Evolutionary conservation across 30 jellyfish, hydroid and myxozoan species (phyloP).

Genomic region (Aurelia sp.): DNA sequence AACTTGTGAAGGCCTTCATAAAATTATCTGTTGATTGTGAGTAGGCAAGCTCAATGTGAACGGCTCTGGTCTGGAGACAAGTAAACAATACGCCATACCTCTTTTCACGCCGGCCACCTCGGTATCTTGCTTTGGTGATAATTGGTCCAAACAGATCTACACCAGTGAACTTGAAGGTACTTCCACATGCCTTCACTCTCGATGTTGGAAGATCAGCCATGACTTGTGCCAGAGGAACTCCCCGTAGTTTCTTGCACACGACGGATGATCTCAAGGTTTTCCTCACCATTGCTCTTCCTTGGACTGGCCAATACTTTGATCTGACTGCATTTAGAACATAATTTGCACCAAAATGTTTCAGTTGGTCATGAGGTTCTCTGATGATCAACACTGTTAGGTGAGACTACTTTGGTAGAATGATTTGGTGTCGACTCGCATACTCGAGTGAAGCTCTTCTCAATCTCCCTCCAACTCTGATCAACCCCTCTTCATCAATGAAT

Average conservation of each 20-base stretch:
- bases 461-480: slow-evolving; percentile 68
- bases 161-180: slow-evolving; percentile 45
- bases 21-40: slow-evolving; percentile 37
- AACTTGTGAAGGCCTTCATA: slow-evolving; percentile 31
- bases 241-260: slow-evolving; percentile 39
- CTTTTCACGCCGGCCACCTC: slow-evolving; percentile 41
- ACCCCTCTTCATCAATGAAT: slow-evolving; percentile 41
- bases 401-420: slow-evolving; percentile 37
- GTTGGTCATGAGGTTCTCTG: slow-evolving; percentile 21
- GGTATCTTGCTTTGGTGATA: slow-evolving; percentile 17
- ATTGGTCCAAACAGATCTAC: slow-evolving; percentile 50
- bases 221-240: neutral
- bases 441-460: slow-evolving; percentile 38
- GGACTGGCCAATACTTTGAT: slow-evolving; percentile 35
- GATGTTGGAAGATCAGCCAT: slow-evolving; percentile 42
- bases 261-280: slow-evolving; percentile 20
- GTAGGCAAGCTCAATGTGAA: slow-evolving; percentile 34
- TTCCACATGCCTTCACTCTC: slow-evolving; percentile 24
- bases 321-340: slow-evolving; percentile 42
- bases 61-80: slow-evolving; percentile 50
- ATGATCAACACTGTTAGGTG: slow-evolving; percentile 33
- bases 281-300: slow-evolving; percentile 36
- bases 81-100: slow-evolving; percentile 41
- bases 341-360: slow-evolving; percentile 42
- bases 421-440: slow-evolving; percentile 30